Conservation (phyloP, 2,888 invertebrate genomes). For the Dione juno region DNA sequence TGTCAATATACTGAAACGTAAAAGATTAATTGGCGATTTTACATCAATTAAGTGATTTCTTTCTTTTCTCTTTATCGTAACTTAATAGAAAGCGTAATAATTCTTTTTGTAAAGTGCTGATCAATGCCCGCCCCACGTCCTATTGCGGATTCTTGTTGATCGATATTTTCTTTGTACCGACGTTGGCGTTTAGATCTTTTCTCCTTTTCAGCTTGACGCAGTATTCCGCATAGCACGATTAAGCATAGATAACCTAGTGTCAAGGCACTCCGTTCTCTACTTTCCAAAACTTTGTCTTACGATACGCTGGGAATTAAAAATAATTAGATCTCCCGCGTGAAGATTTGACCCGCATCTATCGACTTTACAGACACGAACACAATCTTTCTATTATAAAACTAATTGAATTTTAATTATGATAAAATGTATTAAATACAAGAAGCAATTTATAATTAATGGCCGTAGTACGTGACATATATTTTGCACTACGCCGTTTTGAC, state of each 20-base stretch:
- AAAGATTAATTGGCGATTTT: slow-evolving; percentile 23
- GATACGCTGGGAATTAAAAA: no score
- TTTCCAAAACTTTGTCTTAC: no score
- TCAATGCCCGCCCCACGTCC: slow-evolving; percentile 2
- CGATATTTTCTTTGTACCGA: neutral
- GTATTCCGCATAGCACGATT: no score
- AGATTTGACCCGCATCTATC: no score
- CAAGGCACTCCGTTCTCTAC: no score
- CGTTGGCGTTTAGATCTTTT: neutral
- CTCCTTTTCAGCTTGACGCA: no score
- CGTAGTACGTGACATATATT: slow-evolving; percentile 10
- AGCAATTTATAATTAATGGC: slow-evolving; percentile 1
- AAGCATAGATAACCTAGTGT: no score
- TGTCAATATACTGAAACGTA: slow-evolving; percentile 11
- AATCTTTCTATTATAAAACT: neutral
- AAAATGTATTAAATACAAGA: neutral
- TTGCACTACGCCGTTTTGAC: slow-evolving; percentile 1
- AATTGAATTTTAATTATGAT: neutral
- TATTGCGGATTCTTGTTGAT: neutral
- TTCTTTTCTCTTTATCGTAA: slow-evolving; percentile 16
- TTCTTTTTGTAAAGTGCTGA: slow-evolving; percentile 18
- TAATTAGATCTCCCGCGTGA: no score
- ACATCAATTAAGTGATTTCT: slow-evolving; percentile 21
- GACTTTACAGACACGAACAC: no score
- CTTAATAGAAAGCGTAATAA: slow-evolving; percentile 14